A percentile compares a stretch with the other conserved stretches of the same genome.
These are phyloP conservation scores for Dasypolia templi DNA, from an alignment of 2,888 invertebrate genomes.

Conservation along the genomic window DNA sequence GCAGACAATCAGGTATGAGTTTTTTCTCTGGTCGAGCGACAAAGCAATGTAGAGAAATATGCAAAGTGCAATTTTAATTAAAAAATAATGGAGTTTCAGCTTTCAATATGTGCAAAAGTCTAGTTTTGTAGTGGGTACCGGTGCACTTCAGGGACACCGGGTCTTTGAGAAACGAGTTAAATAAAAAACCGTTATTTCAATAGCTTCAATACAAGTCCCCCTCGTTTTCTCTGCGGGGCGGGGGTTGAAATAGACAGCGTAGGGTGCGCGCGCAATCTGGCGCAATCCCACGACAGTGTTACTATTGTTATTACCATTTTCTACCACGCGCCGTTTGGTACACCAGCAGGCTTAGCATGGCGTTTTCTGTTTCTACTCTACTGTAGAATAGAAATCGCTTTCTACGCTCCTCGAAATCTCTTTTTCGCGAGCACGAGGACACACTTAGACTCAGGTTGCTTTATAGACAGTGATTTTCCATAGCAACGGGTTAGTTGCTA, in stretches of 20 bases:
- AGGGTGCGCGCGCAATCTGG: conserved; percentile 55
- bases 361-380: too few species aligned
- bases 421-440: too few species aligned
- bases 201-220: conserved; percentile 37
- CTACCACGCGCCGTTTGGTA: conserved; percentile 58
- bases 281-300: conserved; percentile 48
- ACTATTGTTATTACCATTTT: conserved; percentile 57
- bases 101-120: not conserved
- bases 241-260: conserved; percentile 17
- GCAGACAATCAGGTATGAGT: not conserved
- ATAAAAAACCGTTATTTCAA: conserved; percentile 55
- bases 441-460: too few species aligned
- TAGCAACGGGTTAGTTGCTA: too few species aligned
- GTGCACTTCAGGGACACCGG: conserved; percentile 9
- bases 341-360: too few species aligned
- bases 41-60: not conserved
- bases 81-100: not conserved
- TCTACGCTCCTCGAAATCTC: too few species aligned
- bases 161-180: conserved; percentile 11
- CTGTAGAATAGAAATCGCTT: too few species aligned
- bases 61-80: not conserved
- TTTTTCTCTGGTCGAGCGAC: not conserved
- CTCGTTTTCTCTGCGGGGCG: conserved; percentile 29
- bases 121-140: conserved; percentile 20
- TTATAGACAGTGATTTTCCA: too few species aligned